These are phyloP conservation scores for Holotrichia oblita DNA, from an alignment of 1,140 invertebrate genomes.

Conservation along the genomic window DNA sequence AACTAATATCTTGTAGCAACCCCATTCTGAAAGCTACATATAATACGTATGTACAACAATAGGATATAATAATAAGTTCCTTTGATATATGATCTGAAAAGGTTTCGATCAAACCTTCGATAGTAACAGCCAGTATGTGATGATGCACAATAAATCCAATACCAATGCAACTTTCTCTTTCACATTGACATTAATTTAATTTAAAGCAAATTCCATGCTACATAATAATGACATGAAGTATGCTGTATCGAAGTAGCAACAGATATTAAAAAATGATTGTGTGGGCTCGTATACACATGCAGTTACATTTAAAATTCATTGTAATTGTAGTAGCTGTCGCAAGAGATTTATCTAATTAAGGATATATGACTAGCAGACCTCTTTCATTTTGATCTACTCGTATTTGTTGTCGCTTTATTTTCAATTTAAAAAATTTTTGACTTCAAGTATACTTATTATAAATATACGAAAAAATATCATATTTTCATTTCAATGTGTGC, in stretches of 20 bases:
- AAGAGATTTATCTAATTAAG: no score
- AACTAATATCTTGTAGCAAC: not conserved
- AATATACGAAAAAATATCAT: no score
- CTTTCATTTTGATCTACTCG: no score
- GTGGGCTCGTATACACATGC: no score
- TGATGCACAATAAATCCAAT: not conserved
- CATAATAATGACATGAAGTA: not conserved
- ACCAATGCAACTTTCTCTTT: slow-evolving; percentile 3
- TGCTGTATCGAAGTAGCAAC: not conserved
- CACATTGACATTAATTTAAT: slow-evolving; percentile 8
- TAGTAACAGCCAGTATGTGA: not conserved
- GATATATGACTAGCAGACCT: no score
- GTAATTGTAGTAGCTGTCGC: no score
- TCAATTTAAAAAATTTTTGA: no score
- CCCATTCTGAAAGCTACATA: not conserved
- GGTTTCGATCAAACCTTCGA: not conserved
- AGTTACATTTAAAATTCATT: no score
- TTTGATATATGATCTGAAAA: slow-evolving; percentile 9
- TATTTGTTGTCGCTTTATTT: no score
- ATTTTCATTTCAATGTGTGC: no score
- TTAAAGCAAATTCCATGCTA: not conserved
- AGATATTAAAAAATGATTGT: no score
- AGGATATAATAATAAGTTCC: not conserved
- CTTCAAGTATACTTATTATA: no score
- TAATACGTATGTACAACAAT: not conserved